Conservation (phyloP, 1,140 invertebrate genomes). For the Magallana angulata region DNA sequence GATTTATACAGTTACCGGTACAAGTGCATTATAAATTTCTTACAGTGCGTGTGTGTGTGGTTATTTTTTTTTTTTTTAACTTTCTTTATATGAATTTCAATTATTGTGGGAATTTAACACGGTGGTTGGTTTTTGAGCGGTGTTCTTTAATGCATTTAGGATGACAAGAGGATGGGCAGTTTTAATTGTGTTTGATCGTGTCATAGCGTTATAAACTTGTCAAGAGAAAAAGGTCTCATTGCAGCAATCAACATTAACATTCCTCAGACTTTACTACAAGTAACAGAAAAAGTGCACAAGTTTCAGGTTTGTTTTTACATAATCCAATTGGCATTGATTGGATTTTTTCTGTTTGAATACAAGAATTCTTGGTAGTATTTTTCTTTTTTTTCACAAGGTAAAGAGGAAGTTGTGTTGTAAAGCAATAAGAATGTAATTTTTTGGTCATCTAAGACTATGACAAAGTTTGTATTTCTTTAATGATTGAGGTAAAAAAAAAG, state of each 20-base stretch:
- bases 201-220: background rate
- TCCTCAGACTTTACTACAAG: background rate
- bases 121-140: background rate
- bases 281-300: background rate
- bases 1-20: background rate
- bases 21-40: slow-evolving; percentile 10
- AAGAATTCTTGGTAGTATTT: background rate
- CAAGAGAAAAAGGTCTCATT: background rate
- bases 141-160: too few relatives aligned
- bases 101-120: slow-evolving; percentile 20
- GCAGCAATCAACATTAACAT: slow-evolving; percentile 12
- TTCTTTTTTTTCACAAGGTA: background rate
- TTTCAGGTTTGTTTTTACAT: slow-evolving; percentile 25
- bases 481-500: too few relatives aligned
- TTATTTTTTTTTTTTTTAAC: background rate
- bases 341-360: slow-evolving; percentile 11
- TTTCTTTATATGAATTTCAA: background rate
- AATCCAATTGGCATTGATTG: background rate
- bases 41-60: background rate
- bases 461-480: too few relatives aligned
- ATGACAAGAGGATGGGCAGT: slow-evolving; percentile 3
- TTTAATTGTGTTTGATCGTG: background rate
- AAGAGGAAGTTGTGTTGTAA: too few relatives aligned
- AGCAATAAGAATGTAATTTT: too few relatives aligned
- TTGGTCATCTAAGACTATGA: too few relatives aligned